A percentile compares a stretch with the other conserved stretches of the same genome.
These are phyloP conservation scores for Paralvinella palmiformis DNA, from an alignment of 1,140 invertebrate genomes.

Conservation along the genomic window DNA sequence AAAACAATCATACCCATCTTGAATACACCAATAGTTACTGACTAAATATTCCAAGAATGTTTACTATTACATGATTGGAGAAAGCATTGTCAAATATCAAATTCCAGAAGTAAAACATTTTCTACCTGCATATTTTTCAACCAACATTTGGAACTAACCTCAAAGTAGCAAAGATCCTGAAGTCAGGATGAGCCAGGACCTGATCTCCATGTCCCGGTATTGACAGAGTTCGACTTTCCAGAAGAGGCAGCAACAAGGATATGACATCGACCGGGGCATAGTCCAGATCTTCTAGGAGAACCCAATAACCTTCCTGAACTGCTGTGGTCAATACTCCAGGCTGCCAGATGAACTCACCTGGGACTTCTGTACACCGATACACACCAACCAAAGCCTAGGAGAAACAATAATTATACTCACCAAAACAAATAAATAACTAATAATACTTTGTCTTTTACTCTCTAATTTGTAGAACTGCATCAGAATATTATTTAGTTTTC, in stretches of 20 bases:
- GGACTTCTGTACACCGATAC: conserved; percentile 91
- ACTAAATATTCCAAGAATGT: too few relatives aligned
- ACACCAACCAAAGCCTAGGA: conserved; percentile 76
- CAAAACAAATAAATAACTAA: neutral
- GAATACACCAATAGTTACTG: too few relatives aligned
- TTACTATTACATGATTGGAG: too few relatives aligned
- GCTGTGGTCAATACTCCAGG: conserved; percentile 72
- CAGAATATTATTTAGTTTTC: neutral
- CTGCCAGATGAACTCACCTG: conserved; percentile 95
- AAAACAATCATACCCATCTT: too few relatives aligned
- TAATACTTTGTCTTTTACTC: neutral
- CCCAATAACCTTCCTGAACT: conserved; percentile 80
- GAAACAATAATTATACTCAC: neutral
- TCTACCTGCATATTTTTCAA: too few relatives aligned
- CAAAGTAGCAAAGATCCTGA: conserved; percentile 87
- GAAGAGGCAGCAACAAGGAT: conserved; percentile 73
- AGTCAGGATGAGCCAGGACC: conserved; percentile 65
- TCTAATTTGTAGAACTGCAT: neutral
- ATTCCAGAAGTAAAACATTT: too few relatives aligned
- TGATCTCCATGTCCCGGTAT: conserved; percentile 81
- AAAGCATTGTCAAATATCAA: too few relatives aligned
- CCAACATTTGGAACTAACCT: too few relatives aligned
- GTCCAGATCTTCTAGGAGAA: conserved; percentile 94
- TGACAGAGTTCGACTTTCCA: conserved; percentile 75
- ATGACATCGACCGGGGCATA: conserved; percentile 86